Conservation (phyloP, 2,797 vertebrate species). For the Siniperca undulata region DNA sequence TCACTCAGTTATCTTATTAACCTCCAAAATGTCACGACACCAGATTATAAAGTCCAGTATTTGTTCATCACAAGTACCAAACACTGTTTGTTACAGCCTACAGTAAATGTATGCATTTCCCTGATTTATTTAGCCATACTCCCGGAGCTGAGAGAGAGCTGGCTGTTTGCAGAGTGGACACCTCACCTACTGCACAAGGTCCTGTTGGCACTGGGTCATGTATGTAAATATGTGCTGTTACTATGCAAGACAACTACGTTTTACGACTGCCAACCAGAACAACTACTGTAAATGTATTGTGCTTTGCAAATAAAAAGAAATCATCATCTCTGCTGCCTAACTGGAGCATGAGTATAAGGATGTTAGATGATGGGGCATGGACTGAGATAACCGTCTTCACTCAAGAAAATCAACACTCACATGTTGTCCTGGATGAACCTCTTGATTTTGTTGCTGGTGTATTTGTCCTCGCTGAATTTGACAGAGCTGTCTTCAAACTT, state of each 20-base stretch:
- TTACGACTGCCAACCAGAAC: neutral
- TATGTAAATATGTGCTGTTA: conserved; percentile 9
- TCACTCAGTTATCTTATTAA: neutral
- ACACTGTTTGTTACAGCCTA: neutral
- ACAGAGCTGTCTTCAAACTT: conserved; percentile 94
- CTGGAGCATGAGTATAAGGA: accelerated
- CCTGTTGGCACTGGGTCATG: conserved; percentile 30
- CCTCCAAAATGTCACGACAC: neutral
- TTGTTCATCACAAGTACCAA: neutral
- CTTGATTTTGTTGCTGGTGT: conserved; percentile 93
- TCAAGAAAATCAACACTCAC: conserved; percentile 82
- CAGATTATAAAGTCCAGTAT: neutral
- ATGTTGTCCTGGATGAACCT: conserved; percentile 96
- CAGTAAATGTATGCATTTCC: neutral
- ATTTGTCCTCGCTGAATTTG: conserved; percentile 88
- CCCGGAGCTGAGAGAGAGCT: neutral
- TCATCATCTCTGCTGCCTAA: neutral
- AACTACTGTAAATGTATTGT: neutral
- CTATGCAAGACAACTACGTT: neutral
- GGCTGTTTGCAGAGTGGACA: conserved; percentile 14
- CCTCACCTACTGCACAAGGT: neutral
- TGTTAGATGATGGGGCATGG: neutral
- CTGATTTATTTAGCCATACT: neutral
- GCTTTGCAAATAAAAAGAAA: neutral
- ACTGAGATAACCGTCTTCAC: too few species aligned